Evolutionary conservation across 2,113 vertebrate species (phyloP).

Genomic region (Etia nguti): DNA sequence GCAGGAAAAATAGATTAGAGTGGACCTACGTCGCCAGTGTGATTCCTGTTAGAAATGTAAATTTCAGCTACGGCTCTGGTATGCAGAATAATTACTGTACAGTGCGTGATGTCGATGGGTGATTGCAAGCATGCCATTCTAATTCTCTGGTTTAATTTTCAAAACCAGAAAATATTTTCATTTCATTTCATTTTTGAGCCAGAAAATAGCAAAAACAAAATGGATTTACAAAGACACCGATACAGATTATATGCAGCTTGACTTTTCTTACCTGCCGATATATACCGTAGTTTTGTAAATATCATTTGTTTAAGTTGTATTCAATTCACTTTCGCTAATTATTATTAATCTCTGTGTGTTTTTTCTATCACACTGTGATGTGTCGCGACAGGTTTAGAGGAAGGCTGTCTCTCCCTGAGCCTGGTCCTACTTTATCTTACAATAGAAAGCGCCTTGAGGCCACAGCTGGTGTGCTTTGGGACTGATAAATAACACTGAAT

Average conservation of each 20-base stretch:
- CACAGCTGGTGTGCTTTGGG: background rate
- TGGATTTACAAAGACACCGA: background rate
- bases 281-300: background rate
- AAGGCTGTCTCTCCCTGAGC: background rate
- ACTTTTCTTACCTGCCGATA: background rate
- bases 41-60: background rate
- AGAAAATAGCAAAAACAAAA: background rate
- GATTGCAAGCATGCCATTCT: slow-evolving; percentile 1
- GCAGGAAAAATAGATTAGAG: slow-evolving; percentile 6
- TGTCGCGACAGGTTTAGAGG: background rate
- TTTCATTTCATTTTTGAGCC: background rate
- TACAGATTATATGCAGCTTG: background rate
- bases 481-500: background rate
- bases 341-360: background rate
- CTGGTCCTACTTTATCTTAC: background rate
- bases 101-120: background rate
- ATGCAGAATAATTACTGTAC: slow-evolving; percentile 4
- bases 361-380: background rate
- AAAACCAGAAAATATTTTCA: background rate
- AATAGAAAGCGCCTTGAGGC: background rate
- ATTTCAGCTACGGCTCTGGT: background rate
- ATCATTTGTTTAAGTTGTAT: background rate
- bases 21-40: background rate
- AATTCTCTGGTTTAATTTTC: background rate
- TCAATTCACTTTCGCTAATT: background rate